Percentiles rank a stretch among this genome's conserved stretches.
phyloP scores from a whole-genome alignment of 2,113 vertebrate species.

The Toxotes jaculatrix region DNA sequence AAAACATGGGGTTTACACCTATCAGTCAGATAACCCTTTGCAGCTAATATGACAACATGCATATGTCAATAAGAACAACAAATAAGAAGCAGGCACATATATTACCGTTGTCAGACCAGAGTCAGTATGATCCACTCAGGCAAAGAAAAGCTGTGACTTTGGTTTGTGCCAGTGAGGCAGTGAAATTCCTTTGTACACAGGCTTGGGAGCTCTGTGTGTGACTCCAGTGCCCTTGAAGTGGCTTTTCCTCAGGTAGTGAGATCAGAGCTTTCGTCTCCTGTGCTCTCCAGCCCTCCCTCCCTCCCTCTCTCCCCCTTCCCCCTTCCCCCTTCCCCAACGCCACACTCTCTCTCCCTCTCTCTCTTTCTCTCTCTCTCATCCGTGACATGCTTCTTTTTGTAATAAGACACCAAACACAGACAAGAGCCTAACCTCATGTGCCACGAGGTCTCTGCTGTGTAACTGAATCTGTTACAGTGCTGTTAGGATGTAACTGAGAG shows the following conservation, averaged over 20 bases:
- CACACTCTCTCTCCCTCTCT: slow-evolving; percentile 35
- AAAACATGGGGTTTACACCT: neutral
- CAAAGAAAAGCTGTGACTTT: slow-evolving; percentile 35
- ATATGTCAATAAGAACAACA: neutral
- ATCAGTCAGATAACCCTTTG: neutral
- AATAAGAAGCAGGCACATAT: slow-evolving; percentile 13
- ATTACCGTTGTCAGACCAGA: slow-evolving; percentile 64
- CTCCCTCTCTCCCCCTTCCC: neutral
- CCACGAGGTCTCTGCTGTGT: slow-evolving; percentile 21
- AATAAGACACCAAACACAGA: slow-evolving; percentile 79
- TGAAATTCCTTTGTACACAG: slow-evolving; percentile 36
- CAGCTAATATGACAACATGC: slow-evolving; percentile 13
- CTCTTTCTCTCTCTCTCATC: slow-evolving; percentile 41
- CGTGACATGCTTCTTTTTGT: slow-evolving; percentile 53
- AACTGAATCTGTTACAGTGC: slow-evolving; percentile 30
- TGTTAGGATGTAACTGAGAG: slow-evolving; percentile 23
- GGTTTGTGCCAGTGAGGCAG: slow-evolving; percentile 26
- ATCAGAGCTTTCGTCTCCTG: slow-evolving; percentile 47
- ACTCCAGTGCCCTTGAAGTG: slow-evolving; percentile 77
- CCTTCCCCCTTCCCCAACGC: slow-evolving; percentile 12
- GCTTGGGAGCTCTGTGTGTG: slow-evolving; percentile 45
- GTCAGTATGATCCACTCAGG: slow-evolving; percentile 22
- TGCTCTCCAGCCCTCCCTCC: slow-evolving; percentile 15
- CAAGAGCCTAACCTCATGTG: slow-evolving; percentile 44
- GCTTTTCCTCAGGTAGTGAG: slow-evolving; percentile 68